Conservation (phyloP, 2,888 invertebrate genomes). For the Oscheius myriophilus region DNA sequence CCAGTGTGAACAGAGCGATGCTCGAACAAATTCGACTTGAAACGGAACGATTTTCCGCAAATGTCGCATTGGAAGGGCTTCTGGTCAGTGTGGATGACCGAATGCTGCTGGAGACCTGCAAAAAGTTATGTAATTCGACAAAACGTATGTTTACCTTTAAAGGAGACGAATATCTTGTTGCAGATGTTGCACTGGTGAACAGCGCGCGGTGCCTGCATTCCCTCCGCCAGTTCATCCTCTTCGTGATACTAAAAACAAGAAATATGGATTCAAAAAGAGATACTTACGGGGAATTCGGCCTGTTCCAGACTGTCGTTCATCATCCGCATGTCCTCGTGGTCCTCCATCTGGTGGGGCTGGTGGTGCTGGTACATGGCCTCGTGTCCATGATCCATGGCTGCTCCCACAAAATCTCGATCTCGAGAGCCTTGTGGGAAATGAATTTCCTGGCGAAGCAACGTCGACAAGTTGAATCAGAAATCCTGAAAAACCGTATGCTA, state of each 20-base stretch:
- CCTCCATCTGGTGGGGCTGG: slow-evolving; percentile 14
- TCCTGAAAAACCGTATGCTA: not conserved
- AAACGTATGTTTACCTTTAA: slow-evolving; percentile 60
- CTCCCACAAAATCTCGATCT: not conserved
- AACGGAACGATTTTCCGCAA: slow-evolving; percentile 67
- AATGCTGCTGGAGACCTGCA: slow-evolving; percentile 70
- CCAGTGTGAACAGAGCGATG: slow-evolving; percentile 70
- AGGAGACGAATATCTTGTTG: slow-evolving; percentile 70
- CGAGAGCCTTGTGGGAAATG: not conserved
- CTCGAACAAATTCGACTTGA: slow-evolving; percentile 71
- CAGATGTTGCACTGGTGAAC: slow-evolving; percentile 70
- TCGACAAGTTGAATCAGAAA: not conserved
- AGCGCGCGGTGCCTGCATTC: slow-evolving; percentile 49
- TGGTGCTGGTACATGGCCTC: slow-evolving; percentile 32
- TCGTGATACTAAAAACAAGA: slow-evolving; percentile 35
- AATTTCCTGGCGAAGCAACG: not conserved
- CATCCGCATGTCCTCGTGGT: slow-evolving; percentile 26
- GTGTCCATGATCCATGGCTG: slow-evolving; percentile 27
- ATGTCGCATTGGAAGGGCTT: slow-evolving; percentile 70
- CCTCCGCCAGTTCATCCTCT: slow-evolving; percentile 50
- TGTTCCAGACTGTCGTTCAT: slow-evolving; percentile 24
- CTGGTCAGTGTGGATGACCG: slow-evolving; percentile 71
- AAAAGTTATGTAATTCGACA: not conserved
- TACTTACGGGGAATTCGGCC: slow-evolving; percentile 26
- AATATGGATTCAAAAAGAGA: not conserved